Evolutionary conservation across 2,113 vertebrate species (phyloP), one percentile per base, ranked within the genome.

Genomic region (Erythrocercus mccallii): DNA sequence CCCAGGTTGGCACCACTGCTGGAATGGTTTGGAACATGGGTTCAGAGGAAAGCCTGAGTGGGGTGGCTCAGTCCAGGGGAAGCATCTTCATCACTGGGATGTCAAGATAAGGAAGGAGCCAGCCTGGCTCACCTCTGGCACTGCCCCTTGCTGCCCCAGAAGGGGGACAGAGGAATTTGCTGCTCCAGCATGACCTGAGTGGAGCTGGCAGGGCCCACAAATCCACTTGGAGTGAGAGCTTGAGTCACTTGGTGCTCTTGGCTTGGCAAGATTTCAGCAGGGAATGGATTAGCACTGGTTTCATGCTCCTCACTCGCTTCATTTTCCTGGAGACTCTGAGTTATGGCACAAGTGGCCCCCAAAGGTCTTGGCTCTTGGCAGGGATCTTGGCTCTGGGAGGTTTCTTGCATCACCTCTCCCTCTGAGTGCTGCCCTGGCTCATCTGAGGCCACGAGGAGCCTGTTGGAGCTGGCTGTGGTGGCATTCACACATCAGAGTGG

Each of bases 331-430:
- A 54, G 9, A 11, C 11, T 6, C 3, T 8, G 22, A 31, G 9
- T 28, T 33, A 1, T 2, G 27, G 71, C 57, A 20, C 0, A 0
- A 12, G 11, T 37, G 17, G 5, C 15, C 31, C 61, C 62, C 18
- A 15, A 1, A 57, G 33, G 7, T 17, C 48, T 44, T 80, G 87
- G 56, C 56, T 70, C 38, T 50, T n/a, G n/a, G 48, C 47, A 6
- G 51, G 28, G n/a, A n/a, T n/a, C 42, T 40, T 72, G 86, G 48
- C 44, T 66, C 53, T 47, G 51, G 72, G 12, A 24, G 35, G 51
- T n/a, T 68, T 19, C 79, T 51, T 15, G 9, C 22, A 2, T 25
- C 15, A 2, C 7, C 53, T 20, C 37, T 35, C 19, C 18, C 19
- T 33, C 57, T 19, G 33, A 31, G 7, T 10, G 58, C 50, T 8